Evolutionary conservation across 2,888 invertebrate genomes (phyloP), one percentile per base, ranked within the genome.

Genomic region (Labia minor): DNA sequence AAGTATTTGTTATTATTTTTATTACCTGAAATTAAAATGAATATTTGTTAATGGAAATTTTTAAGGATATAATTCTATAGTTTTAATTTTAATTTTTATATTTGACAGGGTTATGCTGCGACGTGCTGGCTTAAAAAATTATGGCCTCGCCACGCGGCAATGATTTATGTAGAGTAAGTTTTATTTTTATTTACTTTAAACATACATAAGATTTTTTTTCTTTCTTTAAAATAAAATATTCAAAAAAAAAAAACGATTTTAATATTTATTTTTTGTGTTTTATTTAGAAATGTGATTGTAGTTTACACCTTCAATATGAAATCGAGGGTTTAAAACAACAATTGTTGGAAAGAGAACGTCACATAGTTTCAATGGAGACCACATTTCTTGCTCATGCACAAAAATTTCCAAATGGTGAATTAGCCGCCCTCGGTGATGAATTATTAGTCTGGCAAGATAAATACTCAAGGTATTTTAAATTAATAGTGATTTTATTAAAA

Each of bases 401-500:
- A 67, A 80, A 81, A 72, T 82, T 79, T 75, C 82, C 82, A 0
- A 87, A 87, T 66, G 87, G 90, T 64, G 87, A 89, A 73, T 83
- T 89, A 74, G 86, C 86, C 21, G 87, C 90, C 68, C 81, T 92
- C 67, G 87, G 89, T 73, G 93, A 93, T 71, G 92, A 94, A 77
- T 80, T 94, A 67, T 79, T 85, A 65, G 89, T 90, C 72, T 93
- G 94, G 89, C 87, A 92, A 76, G 95, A 95, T 76, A 93, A 95
- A 81, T 95, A 95, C 81, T 90, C 90, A 77, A 86, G 90, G 90
- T 86, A 74, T 68, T 70, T 63, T 65, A 61, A 21, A 19, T 65
- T 21, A 21, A 21, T 68, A n/a, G n/a, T 18, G 18, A 26, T 61
- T 26, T 20, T 20, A 21, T 14, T 66, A 21, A 3, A 21, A 14